A percentile compares a stretch with the other conserved stretches of the same genome.
phyloP scores from a whole-genome alignment of 2,888 invertebrate genomes.

The Germaria angustata region DNA sequence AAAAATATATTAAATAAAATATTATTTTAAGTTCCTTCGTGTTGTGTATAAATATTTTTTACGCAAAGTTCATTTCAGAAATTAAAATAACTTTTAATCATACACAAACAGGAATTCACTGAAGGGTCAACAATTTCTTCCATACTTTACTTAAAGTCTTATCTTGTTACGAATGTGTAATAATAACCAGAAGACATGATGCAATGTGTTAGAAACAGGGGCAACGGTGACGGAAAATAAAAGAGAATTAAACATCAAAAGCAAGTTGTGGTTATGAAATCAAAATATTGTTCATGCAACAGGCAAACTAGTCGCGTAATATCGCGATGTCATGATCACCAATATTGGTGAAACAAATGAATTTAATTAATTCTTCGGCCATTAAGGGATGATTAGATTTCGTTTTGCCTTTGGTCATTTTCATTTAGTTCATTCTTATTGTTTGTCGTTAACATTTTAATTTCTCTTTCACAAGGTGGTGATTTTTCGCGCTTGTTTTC shows the following conservation, averaged over 20 bases:
- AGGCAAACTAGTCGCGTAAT: conserved; percentile 7
- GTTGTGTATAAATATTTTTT: conserved; percentile 11
- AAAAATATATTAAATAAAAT: background rate
- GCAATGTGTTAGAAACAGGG: background rate
- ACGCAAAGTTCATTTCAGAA: conserved; percentile 8
- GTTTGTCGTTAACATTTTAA: conserved; percentile 1
- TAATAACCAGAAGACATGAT: conserved; percentile 16
- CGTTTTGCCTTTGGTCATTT: conserved; percentile 17
- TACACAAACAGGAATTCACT: conserved; percentile 27
- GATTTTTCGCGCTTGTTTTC: conserved; percentile 44
- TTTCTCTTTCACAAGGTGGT: conserved; percentile 36
- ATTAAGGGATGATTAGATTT: conserved; percentile 4
- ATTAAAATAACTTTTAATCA: background rate
- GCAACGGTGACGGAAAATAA: background rate
- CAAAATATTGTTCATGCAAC: conserved; percentile 43
- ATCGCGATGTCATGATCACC: conserved; percentile 33
- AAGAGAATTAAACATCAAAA: background rate
- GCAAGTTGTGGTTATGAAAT: conserved; percentile 25
- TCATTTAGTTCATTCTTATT: background rate
- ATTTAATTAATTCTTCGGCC: conserved; percentile 6
- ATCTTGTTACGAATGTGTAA: too few species aligned
- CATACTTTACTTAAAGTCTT: too few species aligned
- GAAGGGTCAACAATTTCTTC: conserved; percentile 14
- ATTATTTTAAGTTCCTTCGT: background rate
- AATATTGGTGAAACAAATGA: background rate